A percentile compares a stretch with the other conserved stretches of the same genome.
Conservation (phyloP, 2,113 vertebrate genomes). For the Pithys albifrons region DNA sequence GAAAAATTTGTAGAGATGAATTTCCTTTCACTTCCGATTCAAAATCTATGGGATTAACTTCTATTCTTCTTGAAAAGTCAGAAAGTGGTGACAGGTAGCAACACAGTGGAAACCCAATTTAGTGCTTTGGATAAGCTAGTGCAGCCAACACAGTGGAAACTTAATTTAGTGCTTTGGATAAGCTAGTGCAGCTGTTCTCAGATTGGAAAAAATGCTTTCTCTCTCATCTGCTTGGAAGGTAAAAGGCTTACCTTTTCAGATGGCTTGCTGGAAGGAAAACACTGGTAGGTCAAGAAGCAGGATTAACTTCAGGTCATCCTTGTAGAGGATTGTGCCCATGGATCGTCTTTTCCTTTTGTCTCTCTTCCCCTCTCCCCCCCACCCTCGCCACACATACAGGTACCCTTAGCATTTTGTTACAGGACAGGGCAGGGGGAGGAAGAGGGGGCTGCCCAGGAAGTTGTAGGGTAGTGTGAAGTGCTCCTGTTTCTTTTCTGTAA, state of each 20-base stretch:
- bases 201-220: not conserved
- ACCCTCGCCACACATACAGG: rapidly evolving
- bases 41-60: not conserved
- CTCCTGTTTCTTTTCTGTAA: not conserved
- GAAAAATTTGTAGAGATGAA: not conserved
- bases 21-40: not conserved
- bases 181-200: not conserved
- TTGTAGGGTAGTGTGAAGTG: not conserved
- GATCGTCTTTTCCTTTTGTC: not conserved
- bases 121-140: not conserved
- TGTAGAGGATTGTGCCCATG: rapidly evolving
- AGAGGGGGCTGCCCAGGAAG: not conserved
- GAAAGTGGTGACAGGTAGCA: not conserved
- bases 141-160: not conserved
- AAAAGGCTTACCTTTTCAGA: not conserved
- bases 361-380: not conserved
- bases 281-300: not conserved
- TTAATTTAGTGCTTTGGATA: not conserved
- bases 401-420: not conserved
- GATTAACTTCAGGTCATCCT: not conserved
- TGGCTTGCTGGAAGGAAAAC: not conserved
- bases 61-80: not conserved
- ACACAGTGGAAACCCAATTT: not conserved
- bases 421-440: not conserved
- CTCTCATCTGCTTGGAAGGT: not conserved